Conservation (phyloP, 1,140 invertebrate genomes). For the Ruditapes philippinarum region DNA sequence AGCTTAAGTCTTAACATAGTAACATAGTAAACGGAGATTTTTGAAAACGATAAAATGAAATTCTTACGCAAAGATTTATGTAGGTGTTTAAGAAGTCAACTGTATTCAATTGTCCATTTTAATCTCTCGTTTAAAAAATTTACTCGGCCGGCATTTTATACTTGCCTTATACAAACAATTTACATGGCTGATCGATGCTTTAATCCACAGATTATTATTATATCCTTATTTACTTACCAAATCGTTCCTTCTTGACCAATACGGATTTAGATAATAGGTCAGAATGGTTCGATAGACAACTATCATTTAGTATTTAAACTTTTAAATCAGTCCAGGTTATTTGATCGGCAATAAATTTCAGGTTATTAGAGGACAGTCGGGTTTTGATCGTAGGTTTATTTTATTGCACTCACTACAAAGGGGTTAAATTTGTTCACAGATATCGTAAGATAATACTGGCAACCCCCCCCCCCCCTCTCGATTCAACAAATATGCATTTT, state of each 20-base stretch:
- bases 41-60: background rate
- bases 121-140: background rate
- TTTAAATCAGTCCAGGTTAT: background rate
- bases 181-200: background rate
- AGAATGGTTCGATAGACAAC: background rate
- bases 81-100: background rate
- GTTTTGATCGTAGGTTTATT: conserved; percentile 15
- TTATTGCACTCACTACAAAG: background rate
- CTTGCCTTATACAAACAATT: conserved; percentile 4
- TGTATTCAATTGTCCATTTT: background rate
- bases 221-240: conserved; percentile 20
- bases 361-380: conserved; percentile 24
- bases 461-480: no score
- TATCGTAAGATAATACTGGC: background rate
- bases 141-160: background rate
- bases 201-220: background rate
- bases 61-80: background rate
- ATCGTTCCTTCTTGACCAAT: conserved; percentile 2
- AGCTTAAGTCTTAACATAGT: no score
- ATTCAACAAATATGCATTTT: no score
- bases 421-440: background rate
- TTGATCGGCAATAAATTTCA: conserved; percentile 33
- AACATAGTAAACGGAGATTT: no score
- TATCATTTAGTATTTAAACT: conserved; percentile 2
- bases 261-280: conserved; percentile 3